Conservation (phyloP, 2,113 vertebrate genomes). For the Centropus unirufus region DNA sequence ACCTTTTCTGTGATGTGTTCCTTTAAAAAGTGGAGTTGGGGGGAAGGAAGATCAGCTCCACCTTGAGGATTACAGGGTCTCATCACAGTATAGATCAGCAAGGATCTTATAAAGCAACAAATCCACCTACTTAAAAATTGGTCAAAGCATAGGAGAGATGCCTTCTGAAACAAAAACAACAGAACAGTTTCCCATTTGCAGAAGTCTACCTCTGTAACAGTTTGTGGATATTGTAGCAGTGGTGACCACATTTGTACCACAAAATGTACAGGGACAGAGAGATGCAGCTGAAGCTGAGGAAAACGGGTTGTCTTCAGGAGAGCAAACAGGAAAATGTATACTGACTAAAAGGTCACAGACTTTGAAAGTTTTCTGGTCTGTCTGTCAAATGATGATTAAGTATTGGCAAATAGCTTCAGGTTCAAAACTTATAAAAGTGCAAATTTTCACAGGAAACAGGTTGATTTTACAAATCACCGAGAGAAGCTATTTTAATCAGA, state of each 20-base stretch:
- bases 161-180: not conserved
- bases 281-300: not conserved
- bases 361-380: not conserved
- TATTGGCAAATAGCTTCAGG: conserved; percentile 7
- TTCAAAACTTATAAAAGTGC: not conserved
- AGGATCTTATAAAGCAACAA: not conserved
- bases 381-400: not conserved
- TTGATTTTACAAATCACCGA: conserved; percentile 51
- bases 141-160: not conserved
- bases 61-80: not conserved
- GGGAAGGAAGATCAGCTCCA: not conserved
- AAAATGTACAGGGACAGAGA: not conserved
- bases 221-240: not conserved
- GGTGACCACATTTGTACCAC: not conserved
- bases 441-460: conserved; percentile 7
- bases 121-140: not conserved
- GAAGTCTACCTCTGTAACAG: not conserved
- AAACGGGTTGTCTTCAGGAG: not conserved
- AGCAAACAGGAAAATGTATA: not conserved
- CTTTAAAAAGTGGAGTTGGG: not conserved
- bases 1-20: not conserved
- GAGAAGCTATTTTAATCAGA: conserved; percentile 50
- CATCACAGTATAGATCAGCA: not conserved
- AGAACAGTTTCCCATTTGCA: not conserved
- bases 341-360: not conserved